phyloP scores from a whole-genome alignment of 2,113 vertebrate genomes.

The Pygoscelis antarcticus region DNA sequence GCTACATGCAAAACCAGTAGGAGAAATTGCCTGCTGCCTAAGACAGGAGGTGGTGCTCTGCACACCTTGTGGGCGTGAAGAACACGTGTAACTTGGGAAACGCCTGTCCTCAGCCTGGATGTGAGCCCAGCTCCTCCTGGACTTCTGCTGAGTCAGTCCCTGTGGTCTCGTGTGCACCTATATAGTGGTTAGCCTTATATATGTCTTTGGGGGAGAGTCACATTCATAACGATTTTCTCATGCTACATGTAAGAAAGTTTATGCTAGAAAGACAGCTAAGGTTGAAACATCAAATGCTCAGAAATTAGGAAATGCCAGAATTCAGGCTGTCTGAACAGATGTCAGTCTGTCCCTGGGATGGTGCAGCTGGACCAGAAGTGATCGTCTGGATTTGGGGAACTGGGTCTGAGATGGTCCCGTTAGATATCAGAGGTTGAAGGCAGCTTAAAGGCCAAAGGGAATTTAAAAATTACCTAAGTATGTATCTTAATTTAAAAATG shows the following conservation, averaged over 20 bases:
- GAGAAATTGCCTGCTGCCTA: background rate
- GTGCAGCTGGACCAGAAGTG: background rate
- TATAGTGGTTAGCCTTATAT: background rate
- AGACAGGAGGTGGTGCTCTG: background rate
- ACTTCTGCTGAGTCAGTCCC: background rate
- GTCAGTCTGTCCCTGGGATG: background rate
- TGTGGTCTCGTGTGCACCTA: background rate
- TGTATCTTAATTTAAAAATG: background rate
- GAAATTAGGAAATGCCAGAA: background rate
- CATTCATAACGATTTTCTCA: background rate
- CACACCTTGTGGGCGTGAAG: background rate
- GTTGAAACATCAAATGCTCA: background rate
- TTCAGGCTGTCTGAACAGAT: background rate
- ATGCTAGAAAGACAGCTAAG: background rate
- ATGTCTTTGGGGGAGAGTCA: background rate
- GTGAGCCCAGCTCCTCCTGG: background rate
- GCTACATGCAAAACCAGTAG: background rate
- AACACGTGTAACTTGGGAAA: background rate
- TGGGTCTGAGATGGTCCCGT: background rate
- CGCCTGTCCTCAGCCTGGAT: background rate
- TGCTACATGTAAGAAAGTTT: background rate
- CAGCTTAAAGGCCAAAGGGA: background rate
- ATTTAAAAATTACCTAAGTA: background rate
- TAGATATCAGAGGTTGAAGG: background rate
- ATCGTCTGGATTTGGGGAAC: background rate